These are phyloP conservation scores for Nasonia longicornis DNA, from an alignment of 1,140 invertebrate species.

Conservation along the genomic window DNA sequence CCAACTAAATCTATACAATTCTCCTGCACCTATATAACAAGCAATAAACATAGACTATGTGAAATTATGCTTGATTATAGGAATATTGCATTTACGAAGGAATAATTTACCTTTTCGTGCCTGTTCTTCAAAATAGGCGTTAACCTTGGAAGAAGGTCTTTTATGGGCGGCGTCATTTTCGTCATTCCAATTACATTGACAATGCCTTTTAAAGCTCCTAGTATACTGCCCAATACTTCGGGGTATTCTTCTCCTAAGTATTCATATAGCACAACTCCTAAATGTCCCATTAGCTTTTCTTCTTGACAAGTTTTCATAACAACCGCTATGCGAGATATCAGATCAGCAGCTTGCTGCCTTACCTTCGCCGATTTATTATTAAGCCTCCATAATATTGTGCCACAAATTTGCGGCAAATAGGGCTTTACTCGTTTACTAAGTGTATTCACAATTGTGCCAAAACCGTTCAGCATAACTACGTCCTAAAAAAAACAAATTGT, in stretches of 20 bases:
- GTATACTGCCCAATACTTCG: constrained; percentile 97
- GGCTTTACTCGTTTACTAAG: constrained; percentile 97
- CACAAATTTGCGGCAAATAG: constrained; percentile 99
- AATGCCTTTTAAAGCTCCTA: constrained; percentile 98
- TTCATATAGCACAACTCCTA: constrained; percentile 99
- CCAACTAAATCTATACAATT: constrained; percentile 99
- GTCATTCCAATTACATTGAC: constrained; percentile 99
- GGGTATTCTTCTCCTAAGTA: constrained; percentile 99
- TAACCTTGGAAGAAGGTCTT: constrained; percentile 95
- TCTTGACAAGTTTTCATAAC: constrained; percentile 99
- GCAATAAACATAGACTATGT: not conserved
- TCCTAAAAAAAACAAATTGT: constrained; percentile 74
- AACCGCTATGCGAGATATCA: constrained; percentile 97
- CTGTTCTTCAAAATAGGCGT: constrained; percentile 98
- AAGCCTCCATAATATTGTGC: constrained; percentile 98
- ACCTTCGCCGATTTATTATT: constrained; percentile 99
- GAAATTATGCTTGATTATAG: not conserved
- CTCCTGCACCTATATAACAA: constrained; percentile 89
- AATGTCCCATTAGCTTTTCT: constrained; percentile 99
- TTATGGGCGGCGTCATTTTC: constrained; percentile 99
- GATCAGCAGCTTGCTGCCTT: constrained; percentile 98
- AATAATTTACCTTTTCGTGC: constrained; percentile 72
- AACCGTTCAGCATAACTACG: constrained; percentile 99
- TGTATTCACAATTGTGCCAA: constrained; percentile 98
- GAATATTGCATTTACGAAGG: not conserved